These are phyloP conservation scores for Moxostoma hubbsi DNA, from an alignment of 2,797 vertebrate species.

Conservation along the genomic window DNA sequence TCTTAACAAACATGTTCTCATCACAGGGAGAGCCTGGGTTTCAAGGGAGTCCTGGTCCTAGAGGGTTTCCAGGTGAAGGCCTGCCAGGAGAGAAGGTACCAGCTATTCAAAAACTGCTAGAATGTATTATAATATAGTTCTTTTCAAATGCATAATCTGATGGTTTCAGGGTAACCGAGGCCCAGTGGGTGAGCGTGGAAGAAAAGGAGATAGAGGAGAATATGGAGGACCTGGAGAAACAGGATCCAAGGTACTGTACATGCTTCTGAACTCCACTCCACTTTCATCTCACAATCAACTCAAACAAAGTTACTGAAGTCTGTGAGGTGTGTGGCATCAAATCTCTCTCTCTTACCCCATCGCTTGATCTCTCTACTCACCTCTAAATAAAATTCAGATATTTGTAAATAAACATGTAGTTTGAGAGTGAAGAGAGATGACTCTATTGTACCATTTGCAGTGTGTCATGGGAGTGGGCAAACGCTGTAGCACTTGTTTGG, in stretches of 20 bases:
- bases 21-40: conserved; percentile 84
- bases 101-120: neutral
- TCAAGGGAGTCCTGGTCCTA: conserved; percentile 81
- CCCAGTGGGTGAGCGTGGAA: conserved; percentile 76
- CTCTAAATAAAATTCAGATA: no score
- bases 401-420: no score
- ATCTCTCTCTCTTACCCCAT: no score
- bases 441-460: no score
- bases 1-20: neutral
- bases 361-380: no score
- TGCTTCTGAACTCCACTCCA: neutral
- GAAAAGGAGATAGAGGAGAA: conserved; percentile 83
- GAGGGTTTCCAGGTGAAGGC: conserved; percentile 83
- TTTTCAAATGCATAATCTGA: neutral
- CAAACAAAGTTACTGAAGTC: no score
- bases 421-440: no score
- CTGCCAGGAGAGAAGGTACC: conserved; percentile 85
- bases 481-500: no score
- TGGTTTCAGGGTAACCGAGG: conserved; percentile 80
- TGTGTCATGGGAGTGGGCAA: no score
- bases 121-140: neutral
- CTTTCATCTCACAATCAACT: neutral
- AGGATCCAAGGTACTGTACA: conserved; percentile 77
- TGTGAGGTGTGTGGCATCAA: no score
- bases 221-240: conserved; percentile 79